These are phyloP conservation scores for Ferrisia virgata DNA, from an alignment of 2,888 invertebrate genomes.

Conservation along the genomic window DNA sequence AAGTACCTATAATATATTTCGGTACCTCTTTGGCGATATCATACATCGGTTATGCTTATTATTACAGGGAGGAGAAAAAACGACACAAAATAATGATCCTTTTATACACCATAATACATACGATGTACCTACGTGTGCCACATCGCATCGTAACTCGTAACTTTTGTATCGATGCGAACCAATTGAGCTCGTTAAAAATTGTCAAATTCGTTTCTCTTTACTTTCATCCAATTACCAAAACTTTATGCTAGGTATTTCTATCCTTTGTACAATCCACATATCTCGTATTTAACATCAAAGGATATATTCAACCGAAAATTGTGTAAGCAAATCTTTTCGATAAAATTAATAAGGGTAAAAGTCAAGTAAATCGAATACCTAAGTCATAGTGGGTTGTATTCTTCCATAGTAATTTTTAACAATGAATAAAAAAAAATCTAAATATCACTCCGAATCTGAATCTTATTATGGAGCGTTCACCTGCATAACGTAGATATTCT, in stretches of 20 bases:
- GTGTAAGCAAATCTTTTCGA: not conserved
- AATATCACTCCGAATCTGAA: too few relatives aligned
- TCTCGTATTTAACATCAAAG: not conserved
- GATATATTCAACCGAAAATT: not conserved
- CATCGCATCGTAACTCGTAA: too few relatives aligned
- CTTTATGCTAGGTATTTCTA: not conserved
- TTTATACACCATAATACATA: not conserved
- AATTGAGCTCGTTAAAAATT: conserved; percentile 3
- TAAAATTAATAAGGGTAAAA: not conserved
- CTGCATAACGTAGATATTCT: too few relatives aligned
- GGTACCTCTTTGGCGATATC: too few relatives aligned
- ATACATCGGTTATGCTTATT: too few relatives aligned
- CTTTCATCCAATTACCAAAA: not conserved
- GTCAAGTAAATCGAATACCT: not conserved
- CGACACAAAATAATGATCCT: not conserved
- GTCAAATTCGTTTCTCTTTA: not conserved
- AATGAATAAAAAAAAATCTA: not conserved
- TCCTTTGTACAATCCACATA: not conserved
- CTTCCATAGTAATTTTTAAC: not conserved
- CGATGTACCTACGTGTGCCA: too few relatives aligned
- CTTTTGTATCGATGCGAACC: not conserved
- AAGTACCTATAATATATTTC: too few relatives aligned
- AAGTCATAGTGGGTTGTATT: not conserved
- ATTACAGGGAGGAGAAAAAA: not conserved
- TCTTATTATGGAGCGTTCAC: too few relatives aligned